These are phyloP conservation scores for Drosophila flavopinicola DNA, from an alignment of 2,888 invertebrate species.

Conservation along the genomic window DNA sequence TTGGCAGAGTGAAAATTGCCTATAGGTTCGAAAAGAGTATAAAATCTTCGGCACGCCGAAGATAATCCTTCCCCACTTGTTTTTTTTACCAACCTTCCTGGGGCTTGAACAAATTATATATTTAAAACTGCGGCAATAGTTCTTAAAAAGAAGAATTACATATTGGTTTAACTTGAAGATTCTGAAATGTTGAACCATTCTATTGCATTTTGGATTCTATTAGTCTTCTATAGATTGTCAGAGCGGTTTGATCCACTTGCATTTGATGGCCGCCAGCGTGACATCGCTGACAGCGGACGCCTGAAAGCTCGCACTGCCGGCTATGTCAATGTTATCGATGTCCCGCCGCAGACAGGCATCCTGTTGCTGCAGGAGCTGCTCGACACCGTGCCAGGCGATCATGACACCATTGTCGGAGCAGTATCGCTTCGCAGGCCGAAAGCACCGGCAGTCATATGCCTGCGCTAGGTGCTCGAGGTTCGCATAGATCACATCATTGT, in stretches of 20 bases:
- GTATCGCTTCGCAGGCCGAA: slow-evolving; percentile 91
- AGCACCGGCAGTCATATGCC: slow-evolving; percentile 87
- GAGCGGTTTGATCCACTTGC: slow-evolving; percentile 82
- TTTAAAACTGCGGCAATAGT: too few relatives aligned
- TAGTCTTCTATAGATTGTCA: background rate
- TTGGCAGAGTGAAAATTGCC: too few relatives aligned
- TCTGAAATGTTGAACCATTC: too few relatives aligned
- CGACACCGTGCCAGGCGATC: slow-evolving; percentile 99
- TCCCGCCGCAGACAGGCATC: slow-evolving; percentile 54
- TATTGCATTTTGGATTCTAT: too few relatives aligned
- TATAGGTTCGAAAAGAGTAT: too few relatives aligned
- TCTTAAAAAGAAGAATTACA: too few relatives aligned
- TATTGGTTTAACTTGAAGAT: too few relatives aligned
- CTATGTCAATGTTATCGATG: slow-evolving; percentile 86
- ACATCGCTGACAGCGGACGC: slow-evolving; percentile 69
- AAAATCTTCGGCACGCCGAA: too few relatives aligned
- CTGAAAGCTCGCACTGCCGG: slow-evolving; percentile 75
- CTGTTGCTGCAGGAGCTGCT: slow-evolving; percentile 85
- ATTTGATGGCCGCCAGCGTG: slow-evolving; percentile 73
- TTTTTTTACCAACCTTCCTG: too few relatives aligned
- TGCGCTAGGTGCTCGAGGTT: slow-evolving; percentile 89
- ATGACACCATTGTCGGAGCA: slow-evolving; percentile 99
- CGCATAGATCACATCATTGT: slow-evolving; percentile 92
- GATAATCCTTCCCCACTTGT: too few relatives aligned
- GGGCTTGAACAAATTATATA: too few relatives aligned